Evolutionary conservation across 1,140 invertebrate genomes (phyloP).

Genomic region (Pogonus chalceus): DNA sequence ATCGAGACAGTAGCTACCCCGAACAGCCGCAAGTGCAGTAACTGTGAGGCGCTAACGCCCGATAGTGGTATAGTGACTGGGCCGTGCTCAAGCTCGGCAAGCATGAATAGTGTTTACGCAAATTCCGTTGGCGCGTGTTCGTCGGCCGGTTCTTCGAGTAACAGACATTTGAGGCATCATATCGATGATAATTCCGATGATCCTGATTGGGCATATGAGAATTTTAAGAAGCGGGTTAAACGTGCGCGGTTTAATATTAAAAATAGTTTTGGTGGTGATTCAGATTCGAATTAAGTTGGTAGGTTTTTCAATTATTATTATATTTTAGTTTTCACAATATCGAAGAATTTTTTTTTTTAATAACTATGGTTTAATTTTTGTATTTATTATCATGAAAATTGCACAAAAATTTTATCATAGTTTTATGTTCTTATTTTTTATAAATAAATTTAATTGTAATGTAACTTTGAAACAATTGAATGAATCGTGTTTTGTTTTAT

Average conservation of each 20-base stretch:
- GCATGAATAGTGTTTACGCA: conserved; percentile 20
- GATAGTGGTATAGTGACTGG: conserved; percentile 30
- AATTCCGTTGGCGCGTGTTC: conserved; percentile 25
- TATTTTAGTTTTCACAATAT: too few species aligned
- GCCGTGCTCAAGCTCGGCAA: conserved; percentile 20
- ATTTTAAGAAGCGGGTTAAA: conserved; percentile 42
- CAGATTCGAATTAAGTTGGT: conserved; percentile 40
- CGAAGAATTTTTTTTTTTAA: too few species aligned
- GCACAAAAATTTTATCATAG: too few species aligned
- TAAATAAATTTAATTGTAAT: too few species aligned
- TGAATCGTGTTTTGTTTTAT: too few species aligned
- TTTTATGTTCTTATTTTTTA: too few species aligned
- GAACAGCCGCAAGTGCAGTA: conserved; percentile 20
- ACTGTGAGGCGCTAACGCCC: conserved; percentile 14
- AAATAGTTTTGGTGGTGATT: conserved; percentile 40
- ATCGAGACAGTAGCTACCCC: conserved; percentile 24
- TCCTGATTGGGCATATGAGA: conserved; percentile 38
- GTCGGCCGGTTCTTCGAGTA: conserved; percentile 26
- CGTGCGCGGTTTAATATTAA: conserved; percentile 43
- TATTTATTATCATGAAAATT: too few species aligned
- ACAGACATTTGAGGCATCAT: conserved; percentile 19
- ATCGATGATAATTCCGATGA: conserved; percentile 37
- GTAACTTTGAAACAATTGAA: too few species aligned
- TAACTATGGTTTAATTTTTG: too few species aligned
- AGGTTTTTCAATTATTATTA: too few species aligned